Base-by-base conservation (phyloP, 2,888 invertebrate species). In the Dryococelus australis region DNA sequence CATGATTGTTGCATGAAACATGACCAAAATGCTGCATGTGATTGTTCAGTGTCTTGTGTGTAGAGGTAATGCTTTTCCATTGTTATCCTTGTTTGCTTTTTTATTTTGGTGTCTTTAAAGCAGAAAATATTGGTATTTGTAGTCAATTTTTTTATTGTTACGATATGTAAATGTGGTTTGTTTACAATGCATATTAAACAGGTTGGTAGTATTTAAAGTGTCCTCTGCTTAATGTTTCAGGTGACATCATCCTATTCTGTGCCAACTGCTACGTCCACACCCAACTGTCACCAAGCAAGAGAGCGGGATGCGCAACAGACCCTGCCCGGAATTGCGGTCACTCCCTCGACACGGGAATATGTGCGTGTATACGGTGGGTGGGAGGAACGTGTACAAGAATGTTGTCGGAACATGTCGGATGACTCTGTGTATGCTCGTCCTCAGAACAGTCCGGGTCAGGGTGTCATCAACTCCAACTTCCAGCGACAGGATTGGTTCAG, bases 331-430 rank as follows among this genome's bases (percentile, higher is more conserved):
- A 20, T 84, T 12, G 84, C 81, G 27, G 43, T n/a, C 35, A 88
- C 92, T 92, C 90, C 92, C 93, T 90, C 92, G 92, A 92, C 89
- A 79, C 92, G 93, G 43, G 93, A 94, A 89, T 95, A 95, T 91
- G 94, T 94, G 8, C 93, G 95, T 87, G 95, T 95, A 0, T 95
- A 95, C 91, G 93, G 94, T 0, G 95, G 94, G 43, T 95, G 95
- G 95, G 95, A 95, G 90, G 93, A 93, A 79, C 90, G 93, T 87
- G 91, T 93, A 26, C 89, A 89, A 43, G 90, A 90, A 43, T 89
- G 89, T 47, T 90, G 89, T 81, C 89, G 89, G 24, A 90, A 89
- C 35, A 86, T 88, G 26, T 88, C 84, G 51, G 90, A 89, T 79
- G 89, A 90, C 43, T 89, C 89, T 20, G 89, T 90, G 26, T 90